These are phyloP conservation scores for Acrobasis repandana DNA, from an alignment of 2,888 invertebrate species.

Conservation along the genomic window DNA sequence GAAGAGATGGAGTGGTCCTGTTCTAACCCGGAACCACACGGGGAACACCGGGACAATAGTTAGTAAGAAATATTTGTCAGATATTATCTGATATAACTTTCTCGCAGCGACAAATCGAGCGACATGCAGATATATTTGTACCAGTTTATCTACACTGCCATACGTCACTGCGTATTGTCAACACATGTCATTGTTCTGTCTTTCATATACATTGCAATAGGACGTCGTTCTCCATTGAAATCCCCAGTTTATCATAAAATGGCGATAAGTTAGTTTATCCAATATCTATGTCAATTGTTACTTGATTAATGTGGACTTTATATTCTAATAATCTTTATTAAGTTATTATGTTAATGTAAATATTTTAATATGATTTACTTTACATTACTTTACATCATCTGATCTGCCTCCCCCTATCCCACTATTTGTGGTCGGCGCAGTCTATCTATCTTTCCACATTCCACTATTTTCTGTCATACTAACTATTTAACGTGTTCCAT, in stretches of 20 bases:
- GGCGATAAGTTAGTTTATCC: slow-evolving; percentile 14
- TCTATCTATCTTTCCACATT: no score
- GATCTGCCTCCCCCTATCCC: no score
- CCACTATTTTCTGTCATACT: no score
- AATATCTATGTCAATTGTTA: slow-evolving; percentile 24
- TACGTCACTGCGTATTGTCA: slow-evolving; percentile 44
- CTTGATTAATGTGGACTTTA: slow-evolving; percentile 6
- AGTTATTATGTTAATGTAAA: background rate
- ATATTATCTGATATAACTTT: background rate
- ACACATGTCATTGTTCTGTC: slow-evolving; percentile 59
- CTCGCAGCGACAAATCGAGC: slow-evolving; percentile 9
- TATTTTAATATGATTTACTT: background rate
- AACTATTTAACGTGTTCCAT: no score
- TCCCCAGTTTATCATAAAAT: slow-evolving; percentile 17
- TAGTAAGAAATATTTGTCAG: no score
- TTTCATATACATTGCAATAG: slow-evolving; percentile 48
- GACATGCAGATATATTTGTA: slow-evolving; percentile 37
- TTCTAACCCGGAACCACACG: no score
- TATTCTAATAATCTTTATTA: slow-evolving; percentile 7
- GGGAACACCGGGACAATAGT: no score
- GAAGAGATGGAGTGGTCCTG: no score
- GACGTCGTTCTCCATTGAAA: slow-evolving; percentile 26
- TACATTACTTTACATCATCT: no score
- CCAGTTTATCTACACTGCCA: slow-evolving; percentile 43
- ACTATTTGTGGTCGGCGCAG: no score